phyloP scores from a whole-genome alignment of 2,113 vertebrate genomes.

The Ceuthmochares aereus region DNA sequence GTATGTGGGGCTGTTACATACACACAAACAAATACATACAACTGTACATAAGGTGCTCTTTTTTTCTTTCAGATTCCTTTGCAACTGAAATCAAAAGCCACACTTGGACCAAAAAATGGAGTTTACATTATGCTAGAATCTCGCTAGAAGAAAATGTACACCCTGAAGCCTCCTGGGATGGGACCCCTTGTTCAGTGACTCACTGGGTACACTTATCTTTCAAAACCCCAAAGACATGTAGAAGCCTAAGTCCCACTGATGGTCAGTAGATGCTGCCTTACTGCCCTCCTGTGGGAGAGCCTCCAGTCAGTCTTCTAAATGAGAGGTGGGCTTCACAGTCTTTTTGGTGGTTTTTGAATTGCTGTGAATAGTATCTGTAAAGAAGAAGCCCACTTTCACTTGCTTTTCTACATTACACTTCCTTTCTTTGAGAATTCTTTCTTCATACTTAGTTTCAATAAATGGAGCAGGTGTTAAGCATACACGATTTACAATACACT shows the following conservation, averaged over 20 bases:
- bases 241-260: not conserved
- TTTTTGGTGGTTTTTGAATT: not conserved
- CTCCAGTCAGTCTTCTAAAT: not conserved
- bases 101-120: slow-evolving; percentile 88
- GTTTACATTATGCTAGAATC: slow-evolving; percentile 83
- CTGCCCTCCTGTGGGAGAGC: not conserved
- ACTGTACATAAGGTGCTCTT: not conserved
- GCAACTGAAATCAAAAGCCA: slow-evolving; percentile 85
- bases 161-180: not conserved
- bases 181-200: not conserved
- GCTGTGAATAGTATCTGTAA: not conserved
- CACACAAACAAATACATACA: not conserved
- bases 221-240: not conserved
- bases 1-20: not conserved
- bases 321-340: not conserved
- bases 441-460: not conserved
- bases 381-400: not conserved
- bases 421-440: not conserved
- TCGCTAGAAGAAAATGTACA: slow-evolving; percentile 40
- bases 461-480: not conserved
- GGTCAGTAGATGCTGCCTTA: not conserved
- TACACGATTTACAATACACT: not conserved
- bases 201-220: not conserved
- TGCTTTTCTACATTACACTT: not conserved
- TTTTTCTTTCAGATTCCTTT: slow-evolving; percentile 86